phyloP scores from a whole-genome alignment of 2,888 invertebrate species.

The Perizoma affinitatum region DNA sequence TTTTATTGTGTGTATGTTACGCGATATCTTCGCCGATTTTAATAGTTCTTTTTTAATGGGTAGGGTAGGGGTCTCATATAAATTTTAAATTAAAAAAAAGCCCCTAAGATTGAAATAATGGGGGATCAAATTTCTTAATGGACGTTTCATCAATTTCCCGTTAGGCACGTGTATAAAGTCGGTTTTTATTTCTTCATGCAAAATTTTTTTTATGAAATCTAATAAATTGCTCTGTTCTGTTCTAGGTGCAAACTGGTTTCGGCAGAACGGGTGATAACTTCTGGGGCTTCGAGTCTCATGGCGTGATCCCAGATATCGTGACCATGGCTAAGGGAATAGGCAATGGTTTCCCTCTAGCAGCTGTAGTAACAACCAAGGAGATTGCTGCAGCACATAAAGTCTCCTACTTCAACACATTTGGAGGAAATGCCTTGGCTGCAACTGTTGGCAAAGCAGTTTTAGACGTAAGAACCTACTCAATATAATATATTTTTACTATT shows the following conservation, averaged over 20 bases:
- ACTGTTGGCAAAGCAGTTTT: conserved; percentile 96
- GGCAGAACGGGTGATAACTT: conserved; percentile 96
- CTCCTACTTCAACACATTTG: conserved; percentile 97
- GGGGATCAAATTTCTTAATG: no score
- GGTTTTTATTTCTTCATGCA: no score
- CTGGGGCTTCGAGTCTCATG: conserved; percentile 98
- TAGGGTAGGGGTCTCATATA: no score
- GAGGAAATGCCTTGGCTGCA: conserved; percentile 96
- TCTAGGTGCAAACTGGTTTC: conserved; percentile 96
- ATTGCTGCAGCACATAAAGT: conserved; percentile 92
- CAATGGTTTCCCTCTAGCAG: conserved; percentile 98
- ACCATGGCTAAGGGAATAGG: conserved; percentile 98
- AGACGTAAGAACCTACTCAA: conserved; percentile 85
- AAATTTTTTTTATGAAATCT: no score
- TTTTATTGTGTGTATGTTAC: no score
- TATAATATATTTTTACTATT: no score
- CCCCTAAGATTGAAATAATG: no score
- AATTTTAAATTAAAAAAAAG: no score
- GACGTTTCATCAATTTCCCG: no score
- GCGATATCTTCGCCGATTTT: no score
- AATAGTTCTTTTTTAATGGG: no score
- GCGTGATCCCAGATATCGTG: conserved; percentile 95
- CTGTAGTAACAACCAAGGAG: conserved; percentile 95
- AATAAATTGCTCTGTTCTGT: neutral
- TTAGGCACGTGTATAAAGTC: no score